Conservation (phyloP, 2,888 invertebrate species). For the Chesias legatella region DNA sequence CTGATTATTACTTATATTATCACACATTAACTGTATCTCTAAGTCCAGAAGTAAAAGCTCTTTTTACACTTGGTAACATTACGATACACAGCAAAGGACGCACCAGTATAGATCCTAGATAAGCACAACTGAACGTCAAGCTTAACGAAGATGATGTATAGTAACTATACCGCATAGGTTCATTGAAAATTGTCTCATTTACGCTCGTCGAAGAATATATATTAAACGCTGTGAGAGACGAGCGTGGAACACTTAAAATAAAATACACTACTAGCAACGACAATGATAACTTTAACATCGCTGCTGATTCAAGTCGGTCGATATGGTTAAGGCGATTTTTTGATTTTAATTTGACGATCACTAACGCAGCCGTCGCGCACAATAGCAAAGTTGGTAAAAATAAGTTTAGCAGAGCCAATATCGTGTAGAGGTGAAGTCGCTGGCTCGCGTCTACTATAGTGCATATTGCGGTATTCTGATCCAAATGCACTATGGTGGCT, state of each 20-base stretch:
- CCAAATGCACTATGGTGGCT: conserved; percentile 66
- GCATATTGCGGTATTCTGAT: conserved; percentile 63
- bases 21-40: conserved; percentile 38
- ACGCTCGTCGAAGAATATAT: conserved; percentile 46
- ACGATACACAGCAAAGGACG: conserved; percentile 41
- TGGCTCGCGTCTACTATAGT: conserved; percentile 75
- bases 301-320: conserved; percentile 46
- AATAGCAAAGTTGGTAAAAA: conserved; percentile 61
- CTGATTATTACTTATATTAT: conserved; percentile 5
- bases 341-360: conserved; percentile 53
- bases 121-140: conserved; percentile 49
- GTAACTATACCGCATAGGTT: conserved; percentile 36
- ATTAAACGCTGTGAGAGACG: conserved; percentile 49
- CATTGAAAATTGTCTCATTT: conserved; percentile 38
- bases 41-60: conserved; percentile 47
- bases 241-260: conserved; percentile 59
- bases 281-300: conserved; percentile 61
- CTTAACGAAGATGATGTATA: conserved; percentile 40
- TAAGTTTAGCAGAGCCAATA: conserved; percentile 63
- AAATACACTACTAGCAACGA: conserved; percentile 56
- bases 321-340: conserved; percentile 39
- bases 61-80: conserved; percentile 45
- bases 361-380: conserved; percentile 44
- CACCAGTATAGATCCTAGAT: conserved; percentile 46
- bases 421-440: conserved; percentile 61